A percentile compares a stretch with the other conserved stretches of the same genome.
These are phyloP conservation scores for Seira musarum DNA, from an alignment of 2,888 invertebrate species.

Conservation along the genomic window DNA sequence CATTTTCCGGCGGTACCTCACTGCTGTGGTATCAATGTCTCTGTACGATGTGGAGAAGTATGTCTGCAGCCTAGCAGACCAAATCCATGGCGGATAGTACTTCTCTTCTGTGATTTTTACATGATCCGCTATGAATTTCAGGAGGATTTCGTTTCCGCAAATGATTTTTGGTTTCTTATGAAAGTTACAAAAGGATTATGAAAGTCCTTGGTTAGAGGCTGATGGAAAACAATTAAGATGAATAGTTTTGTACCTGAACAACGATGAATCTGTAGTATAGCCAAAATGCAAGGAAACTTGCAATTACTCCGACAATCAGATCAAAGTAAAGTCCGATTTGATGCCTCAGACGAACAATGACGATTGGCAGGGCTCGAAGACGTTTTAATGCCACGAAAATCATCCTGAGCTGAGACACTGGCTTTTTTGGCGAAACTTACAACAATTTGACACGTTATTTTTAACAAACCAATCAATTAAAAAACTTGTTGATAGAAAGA, in stretches of 20 bases:
- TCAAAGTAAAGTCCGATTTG: constrained; percentile 52
- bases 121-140: constrained; percentile 38
- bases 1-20: constrained; percentile 50
- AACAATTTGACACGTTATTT: background rate
- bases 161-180: constrained; percentile 46
- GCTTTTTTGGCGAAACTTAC: background rate
- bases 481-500: background rate
- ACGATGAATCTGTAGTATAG: constrained; percentile 45
- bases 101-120: constrained; percentile 45
- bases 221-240: too few species aligned
- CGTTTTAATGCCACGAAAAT: constrained; percentile 39
- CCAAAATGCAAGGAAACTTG: constrained; percentile 52
- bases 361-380: constrained; percentile 49
- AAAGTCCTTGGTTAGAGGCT: too few species aligned
- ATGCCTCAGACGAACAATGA: constrained; percentile 47
- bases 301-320: constrained; percentile 37
- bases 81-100: constrained; percentile 46
- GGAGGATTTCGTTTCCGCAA: constrained; percentile 47
- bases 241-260: constrained; percentile 37
- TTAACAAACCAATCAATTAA: background rate
- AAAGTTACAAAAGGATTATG: too few species aligned
- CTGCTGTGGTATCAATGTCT: constrained; percentile 51
- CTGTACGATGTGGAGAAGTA: constrained; percentile 43
- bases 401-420: constrained; percentile 10
- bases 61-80: constrained; percentile 38